Evolutionary conservation across 2,113 vertebrate species (phyloP), one percentile per base, ranked within the genome.

Genomic region (Aplodontia rufa): DNA sequence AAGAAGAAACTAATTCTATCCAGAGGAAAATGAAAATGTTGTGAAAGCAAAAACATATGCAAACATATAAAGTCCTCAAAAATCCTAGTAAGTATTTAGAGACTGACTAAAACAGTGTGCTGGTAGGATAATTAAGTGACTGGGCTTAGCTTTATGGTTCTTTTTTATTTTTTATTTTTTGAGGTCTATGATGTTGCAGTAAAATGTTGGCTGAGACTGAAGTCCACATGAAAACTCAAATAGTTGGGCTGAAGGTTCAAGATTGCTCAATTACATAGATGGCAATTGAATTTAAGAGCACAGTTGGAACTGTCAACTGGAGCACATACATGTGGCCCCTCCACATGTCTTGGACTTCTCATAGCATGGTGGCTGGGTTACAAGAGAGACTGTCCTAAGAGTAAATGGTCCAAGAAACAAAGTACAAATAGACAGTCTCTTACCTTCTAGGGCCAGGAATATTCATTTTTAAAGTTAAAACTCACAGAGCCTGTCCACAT

Each of bases 1-100:
- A 91, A 64, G 4, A 49, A 42, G 6, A 93, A 93, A 93, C 28
- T 71, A 87, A 69, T 91, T 95, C 51, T 85, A 91, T 37, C 51
- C 51, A 94, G 35, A 84, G 8, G 71, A 81, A 96, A 19, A 45
- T 66, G 30, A 92, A 55, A 5, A 53, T 87, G 35, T 69, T 47
- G 64, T 3, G 80, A 32, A 94, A 87, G 40, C 55, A 28, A 69
- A 28, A 87, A 49, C 26, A 74, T 10, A 42, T 45, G 4, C 8
- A 92, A 94, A 51, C 7, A 64, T 55, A 83, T 2, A 0, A 20
- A 90, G n/a, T 89, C 32, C 85, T 30, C 78, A 71, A 85, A 85
- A 89, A 88, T 45, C 40, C 71, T 66, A 32, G 4, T 53, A 85
- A 81, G 32, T 87, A 83, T 60, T 81, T 60, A 88, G 30, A 87